Percentiles rank a stretch among this genome's conserved stretches.
Evolutionary conservation across 2,888 invertebrate genomes (phyloP).

Genomic region (Clistopyga incitator): DNA sequence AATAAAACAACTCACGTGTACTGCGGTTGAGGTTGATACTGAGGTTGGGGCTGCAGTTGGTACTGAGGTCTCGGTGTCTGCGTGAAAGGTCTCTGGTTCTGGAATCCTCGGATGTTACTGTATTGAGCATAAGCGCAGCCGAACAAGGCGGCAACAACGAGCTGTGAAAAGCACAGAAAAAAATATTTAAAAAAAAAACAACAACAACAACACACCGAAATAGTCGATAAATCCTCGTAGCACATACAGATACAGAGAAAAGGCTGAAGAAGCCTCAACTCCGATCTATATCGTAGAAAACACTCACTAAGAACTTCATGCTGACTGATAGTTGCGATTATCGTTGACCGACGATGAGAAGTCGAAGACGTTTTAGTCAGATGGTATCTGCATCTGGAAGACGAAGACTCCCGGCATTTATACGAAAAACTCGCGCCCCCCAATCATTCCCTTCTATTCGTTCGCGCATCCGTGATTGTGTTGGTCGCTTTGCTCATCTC

Average conservation of each 20-base stretch:
- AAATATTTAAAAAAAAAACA: conserved; percentile 30
- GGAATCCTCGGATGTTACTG: conserved; percentile 73
- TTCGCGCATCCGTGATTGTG: conserved; percentile 70
- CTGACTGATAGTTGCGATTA: conserved; percentile 58
- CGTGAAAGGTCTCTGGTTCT: conserved; percentile 72
- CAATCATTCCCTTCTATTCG: conserved; percentile 80
- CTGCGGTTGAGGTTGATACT: conserved; percentile 64
- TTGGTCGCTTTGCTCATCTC: conserved; percentile 63
- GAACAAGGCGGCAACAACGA: conserved; percentile 74
- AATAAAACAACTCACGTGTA: conserved; percentile 71
- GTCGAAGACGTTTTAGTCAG: conserved; percentile 76
- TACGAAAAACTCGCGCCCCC: conserved; percentile 78
- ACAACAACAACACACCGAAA: conserved; percentile 20
- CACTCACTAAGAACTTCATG: conserved; percentile 82
- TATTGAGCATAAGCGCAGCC: conserved; percentile 78
- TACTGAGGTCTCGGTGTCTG: conserved; percentile 73
- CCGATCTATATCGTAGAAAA: conserved; percentile 39
- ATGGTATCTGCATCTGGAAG: conserved; percentile 79
- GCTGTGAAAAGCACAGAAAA: conserved; percentile 74
- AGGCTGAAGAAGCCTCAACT: conserved; percentile 4
- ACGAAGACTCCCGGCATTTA: conserved; percentile 79
- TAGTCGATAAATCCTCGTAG: conserved; percentile 49
- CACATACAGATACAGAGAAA: conserved; percentile 30
- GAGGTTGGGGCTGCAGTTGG: conserved; percentile 64
- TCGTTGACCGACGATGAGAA: conserved; percentile 36